These are phyloP conservation scores for Girardinus metallicus DNA, from an alignment of 2,797 vertebrate species.

Conservation along the genomic window DNA sequence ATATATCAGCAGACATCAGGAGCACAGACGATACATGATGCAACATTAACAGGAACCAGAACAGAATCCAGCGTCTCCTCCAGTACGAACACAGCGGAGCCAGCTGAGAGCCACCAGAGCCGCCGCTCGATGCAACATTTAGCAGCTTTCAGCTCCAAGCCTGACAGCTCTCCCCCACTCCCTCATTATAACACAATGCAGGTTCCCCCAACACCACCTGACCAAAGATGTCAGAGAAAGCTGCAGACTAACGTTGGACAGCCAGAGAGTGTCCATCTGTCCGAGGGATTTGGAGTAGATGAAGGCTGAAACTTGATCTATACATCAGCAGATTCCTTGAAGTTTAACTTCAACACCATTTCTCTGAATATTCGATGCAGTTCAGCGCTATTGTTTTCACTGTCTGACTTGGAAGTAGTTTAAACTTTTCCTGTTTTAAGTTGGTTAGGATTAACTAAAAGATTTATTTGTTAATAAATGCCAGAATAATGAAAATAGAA, in stretches of 20 bases:
- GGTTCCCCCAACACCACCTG: not conserved
- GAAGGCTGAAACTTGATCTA: not conserved
- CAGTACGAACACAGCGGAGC: not conserved
- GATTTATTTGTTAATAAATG: not conserved
- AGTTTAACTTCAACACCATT: not conserved
- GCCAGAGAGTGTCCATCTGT: not conserved
- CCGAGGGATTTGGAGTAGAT: not conserved
- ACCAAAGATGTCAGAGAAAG: not conserved
- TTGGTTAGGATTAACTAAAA: not conserved
- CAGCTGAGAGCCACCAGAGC: not conserved
- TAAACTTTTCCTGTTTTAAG: not conserved
- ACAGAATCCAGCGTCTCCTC: not conserved
- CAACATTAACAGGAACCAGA: not conserved
- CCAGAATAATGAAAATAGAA: too few relatives aligned
- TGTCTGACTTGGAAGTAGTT: not conserved
- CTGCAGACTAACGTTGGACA: not conserved
- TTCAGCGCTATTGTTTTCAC: not conserved
- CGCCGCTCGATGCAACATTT: slow-evolving; percentile 3
- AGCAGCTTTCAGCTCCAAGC: slow-evolving; percentile 9
- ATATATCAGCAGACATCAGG: not conserved
- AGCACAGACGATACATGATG: not conserved
- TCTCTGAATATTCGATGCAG: not conserved
- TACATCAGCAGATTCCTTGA: not conserved
- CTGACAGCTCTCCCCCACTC: not conserved
- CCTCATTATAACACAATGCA: not conserved